These are phyloP conservation scores for Pogona vitticeps DNA, from an alignment of 2,113 vertebrate genomes.

Conservation along the genomic window DNA sequence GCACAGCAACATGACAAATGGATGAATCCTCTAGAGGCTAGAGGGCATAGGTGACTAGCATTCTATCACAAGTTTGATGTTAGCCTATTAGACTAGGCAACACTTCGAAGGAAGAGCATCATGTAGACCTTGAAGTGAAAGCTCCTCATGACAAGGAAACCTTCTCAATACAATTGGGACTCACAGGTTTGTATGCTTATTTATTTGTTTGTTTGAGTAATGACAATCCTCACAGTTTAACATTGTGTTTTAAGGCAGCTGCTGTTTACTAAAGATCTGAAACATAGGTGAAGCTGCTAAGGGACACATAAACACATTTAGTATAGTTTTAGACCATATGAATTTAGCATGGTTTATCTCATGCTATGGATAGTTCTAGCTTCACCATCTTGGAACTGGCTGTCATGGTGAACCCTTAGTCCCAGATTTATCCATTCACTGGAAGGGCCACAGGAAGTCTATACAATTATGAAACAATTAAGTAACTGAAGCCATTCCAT, in stretches of 20 bases:
- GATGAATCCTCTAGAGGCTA: conserved; percentile 14
- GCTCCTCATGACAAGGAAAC: background rate
- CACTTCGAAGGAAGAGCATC: conserved; percentile 1
- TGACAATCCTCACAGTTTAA: background rate
- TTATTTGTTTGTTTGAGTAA: background rate
- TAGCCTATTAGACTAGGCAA: background rate
- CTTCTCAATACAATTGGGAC: background rate
- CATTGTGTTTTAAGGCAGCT: too few species aligned
- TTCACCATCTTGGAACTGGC: background rate
- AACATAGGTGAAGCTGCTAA: background rate
- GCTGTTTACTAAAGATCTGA: background rate
- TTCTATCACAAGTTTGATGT: conserved; percentile 36
- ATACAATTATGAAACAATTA: background rate
- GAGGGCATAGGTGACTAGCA: background rate
- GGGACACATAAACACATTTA: background rate
- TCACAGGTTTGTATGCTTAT: background rate
- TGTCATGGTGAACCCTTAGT: background rate
- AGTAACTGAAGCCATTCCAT: too few species aligned
- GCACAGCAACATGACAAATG: background rate
- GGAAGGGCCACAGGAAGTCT: background rate
- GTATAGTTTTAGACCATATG: background rate
- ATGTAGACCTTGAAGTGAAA: background rate
- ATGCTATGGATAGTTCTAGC: background rate
- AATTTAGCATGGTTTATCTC: background rate
- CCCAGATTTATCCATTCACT: background rate